Evolutionary conservation across 2,888 invertebrate species (phyloP).

Genomic region (Halictus ligatus): DNA sequence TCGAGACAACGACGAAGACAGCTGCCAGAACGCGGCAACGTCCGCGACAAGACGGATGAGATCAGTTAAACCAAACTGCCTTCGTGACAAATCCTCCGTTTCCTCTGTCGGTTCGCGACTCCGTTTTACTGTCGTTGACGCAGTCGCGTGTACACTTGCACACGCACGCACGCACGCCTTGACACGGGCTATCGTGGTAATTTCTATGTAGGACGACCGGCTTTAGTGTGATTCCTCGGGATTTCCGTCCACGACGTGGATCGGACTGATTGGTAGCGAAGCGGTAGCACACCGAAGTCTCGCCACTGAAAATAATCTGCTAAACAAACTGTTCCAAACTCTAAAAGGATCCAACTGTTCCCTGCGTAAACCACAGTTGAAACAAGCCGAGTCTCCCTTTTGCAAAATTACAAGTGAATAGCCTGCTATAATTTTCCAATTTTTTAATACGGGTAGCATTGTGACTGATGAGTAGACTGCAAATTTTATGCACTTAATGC

Average conservation of each 20-base stretch:
- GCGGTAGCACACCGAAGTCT: slow-evolving; percentile 30
- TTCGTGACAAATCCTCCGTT: slow-evolving; percentile 83
- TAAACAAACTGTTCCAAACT: not conserved
- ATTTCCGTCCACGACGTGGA: slow-evolving; percentile 61
- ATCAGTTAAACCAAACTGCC: slow-evolving; percentile 84
- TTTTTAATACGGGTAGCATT: too few relatives aligned
- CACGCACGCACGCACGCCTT: slow-evolving; percentile 20
- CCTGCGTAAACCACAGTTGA: too few relatives aligned
- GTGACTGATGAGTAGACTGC: too few relatives aligned
- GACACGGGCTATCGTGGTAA: slow-evolving; percentile 31
- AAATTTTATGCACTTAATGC: too few relatives aligned
- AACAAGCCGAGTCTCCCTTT: not conserved
- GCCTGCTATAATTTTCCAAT: too few relatives aligned
- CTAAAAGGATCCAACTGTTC: not conserved
- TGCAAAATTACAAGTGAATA: not conserved
- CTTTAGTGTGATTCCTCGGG: slow-evolving; percentile 55
- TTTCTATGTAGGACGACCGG: slow-evolving; percentile 59
- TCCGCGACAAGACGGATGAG: slow-evolving; percentile 82
- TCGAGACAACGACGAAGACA: slow-evolving; percentile 64
- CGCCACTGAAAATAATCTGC: not conserved
- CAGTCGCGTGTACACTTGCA: slow-evolving; percentile 55
- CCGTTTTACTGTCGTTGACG: slow-evolving; percentile 64
- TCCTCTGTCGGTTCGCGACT: slow-evolving; percentile 78
- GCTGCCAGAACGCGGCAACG: slow-evolving; percentile 64
- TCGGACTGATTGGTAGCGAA: slow-evolving; percentile 39